A percentile compares a stretch with the other conserved stretches of the same genome.
phyloP scores from a whole-genome alignment of 2,797 vertebrate genomes.

The Poeciliopsis presidionis region DNA sequence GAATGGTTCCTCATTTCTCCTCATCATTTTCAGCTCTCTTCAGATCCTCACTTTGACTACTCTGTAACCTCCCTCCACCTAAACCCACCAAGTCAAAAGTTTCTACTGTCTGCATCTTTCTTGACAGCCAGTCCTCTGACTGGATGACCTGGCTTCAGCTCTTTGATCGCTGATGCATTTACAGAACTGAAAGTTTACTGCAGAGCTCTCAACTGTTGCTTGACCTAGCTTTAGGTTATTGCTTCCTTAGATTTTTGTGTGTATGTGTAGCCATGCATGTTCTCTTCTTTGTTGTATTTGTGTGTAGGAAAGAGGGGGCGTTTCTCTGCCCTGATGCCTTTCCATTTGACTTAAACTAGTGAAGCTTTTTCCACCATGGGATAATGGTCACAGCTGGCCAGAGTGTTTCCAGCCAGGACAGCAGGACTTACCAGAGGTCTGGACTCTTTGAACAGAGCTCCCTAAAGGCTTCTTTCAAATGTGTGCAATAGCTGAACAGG shows the following conservation, averaged over 20 bases:
- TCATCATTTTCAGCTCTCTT: conserved; percentile 26
- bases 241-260: conserved; percentile 26
- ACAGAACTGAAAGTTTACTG: conserved; percentile 39
- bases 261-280: conserved; percentile 24
- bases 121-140: conserved; percentile 38
- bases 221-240: conserved; percentile 56
- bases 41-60: conserved; percentile 30
- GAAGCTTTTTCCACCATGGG: conserved; percentile 31
- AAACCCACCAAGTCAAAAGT: conserved; percentile 43
- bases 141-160: conserved; percentile 63
- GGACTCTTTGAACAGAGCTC: conserved; percentile 24
- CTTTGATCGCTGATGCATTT: conserved; percentile 39
- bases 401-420: conserved; percentile 32
- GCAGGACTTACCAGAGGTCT: conserved; percentile 38
- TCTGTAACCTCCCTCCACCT: conserved; percentile 36
- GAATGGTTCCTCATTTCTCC: neutral
- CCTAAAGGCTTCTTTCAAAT: conserved; percentile 43
- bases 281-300: conserved; percentile 25
- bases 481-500: conserved; percentile 42
- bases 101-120: conserved; percentile 24
- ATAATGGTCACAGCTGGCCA: conserved; percentile 32
- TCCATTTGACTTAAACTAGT: conserved; percentile 40
- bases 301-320: conserved; percentile 25
- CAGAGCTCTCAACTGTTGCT: conserved; percentile 41
- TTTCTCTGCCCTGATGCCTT: conserved; percentile 31